These are phyloP conservation scores for Lagopus leucura DNA, from an alignment of 2,113 vertebrate species.

Conservation along the genomic window DNA sequence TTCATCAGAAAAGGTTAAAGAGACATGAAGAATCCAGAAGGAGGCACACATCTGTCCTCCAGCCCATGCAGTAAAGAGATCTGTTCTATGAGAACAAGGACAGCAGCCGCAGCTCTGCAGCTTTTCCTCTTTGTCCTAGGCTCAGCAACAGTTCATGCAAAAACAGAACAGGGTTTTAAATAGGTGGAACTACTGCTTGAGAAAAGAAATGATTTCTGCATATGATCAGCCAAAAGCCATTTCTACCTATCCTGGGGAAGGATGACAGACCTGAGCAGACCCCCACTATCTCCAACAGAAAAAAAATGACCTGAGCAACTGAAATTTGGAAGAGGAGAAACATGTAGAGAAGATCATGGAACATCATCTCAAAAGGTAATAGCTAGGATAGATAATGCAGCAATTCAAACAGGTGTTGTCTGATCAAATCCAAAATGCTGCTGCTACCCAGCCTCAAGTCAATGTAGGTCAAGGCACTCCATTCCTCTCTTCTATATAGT, in stretches of 20 bases:
- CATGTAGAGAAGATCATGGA: background rate
- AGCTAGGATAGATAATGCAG: constrained; percentile 26
- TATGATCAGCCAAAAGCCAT: background rate
- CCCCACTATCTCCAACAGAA: background rate
- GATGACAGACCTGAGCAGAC: background rate
- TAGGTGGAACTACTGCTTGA: background rate
- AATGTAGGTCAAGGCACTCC: constrained; percentile 62
- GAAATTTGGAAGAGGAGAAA: background rate
- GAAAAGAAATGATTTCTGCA: background rate
- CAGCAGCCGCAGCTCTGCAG: background rate
- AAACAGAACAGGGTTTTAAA: background rate
- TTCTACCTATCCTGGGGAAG: background rate
- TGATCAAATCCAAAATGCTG: constrained; percentile 26
- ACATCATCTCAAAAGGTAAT: background rate
- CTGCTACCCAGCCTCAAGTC: background rate
- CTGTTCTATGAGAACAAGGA: background rate
- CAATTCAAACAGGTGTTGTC: constrained; percentile 49
- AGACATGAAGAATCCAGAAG: background rate
- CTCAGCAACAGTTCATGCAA: background rate
- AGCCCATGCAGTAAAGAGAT: background rate
- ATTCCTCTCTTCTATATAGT: constrained; percentile 2
- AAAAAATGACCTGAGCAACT: background rate
- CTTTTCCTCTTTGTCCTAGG: background rate
- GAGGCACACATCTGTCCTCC: background rate
- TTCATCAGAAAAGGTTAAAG: background rate